Evolutionary conservation across 1,140 invertebrate genomes (phyloP).

Genomic region (Riptortus pedestris): DNA sequence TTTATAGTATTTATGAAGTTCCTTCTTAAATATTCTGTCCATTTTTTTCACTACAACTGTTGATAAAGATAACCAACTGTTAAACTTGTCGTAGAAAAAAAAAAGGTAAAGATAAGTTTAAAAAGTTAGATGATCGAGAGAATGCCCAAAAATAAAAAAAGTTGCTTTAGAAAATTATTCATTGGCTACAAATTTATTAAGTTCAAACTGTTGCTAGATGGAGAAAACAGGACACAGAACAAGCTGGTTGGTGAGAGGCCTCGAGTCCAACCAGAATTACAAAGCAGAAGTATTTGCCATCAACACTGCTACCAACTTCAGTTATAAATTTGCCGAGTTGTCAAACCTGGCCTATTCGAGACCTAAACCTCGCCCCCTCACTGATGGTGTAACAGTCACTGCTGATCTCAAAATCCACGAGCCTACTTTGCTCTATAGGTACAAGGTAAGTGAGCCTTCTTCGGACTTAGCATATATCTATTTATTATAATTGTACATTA

Average conservation of each 20-base stretch:
- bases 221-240: background rate
- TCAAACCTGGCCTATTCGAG: background rate
- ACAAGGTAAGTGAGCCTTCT: background rate
- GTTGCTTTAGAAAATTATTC: too few species aligned
- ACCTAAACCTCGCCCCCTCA: background rate
- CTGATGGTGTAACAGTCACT: background rate
- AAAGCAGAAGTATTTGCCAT: background rate
- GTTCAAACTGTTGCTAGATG: background rate
- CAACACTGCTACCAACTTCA: conserved; percentile 3
- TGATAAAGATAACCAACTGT: too few species aligned
- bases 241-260: background rate
- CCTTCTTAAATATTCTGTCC: too few species aligned
- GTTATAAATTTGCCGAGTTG: background rate
- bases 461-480: background rate
- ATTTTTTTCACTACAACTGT: too few species aligned
- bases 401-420: background rate
- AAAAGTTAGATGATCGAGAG: too few species aligned
- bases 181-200: too few species aligned
- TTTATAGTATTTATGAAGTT: too few species aligned
- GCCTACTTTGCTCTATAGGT: background rate
- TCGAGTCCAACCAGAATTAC: background rate
- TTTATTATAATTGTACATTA: background rate
- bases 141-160: too few species aligned
- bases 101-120: too few species aligned
- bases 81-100: too few species aligned